Evolutionary conservation across 1,140 invertebrate species (phyloP), one percentile per base, ranked within the genome.

Genomic region (Phymastichus coffea): DNA sequence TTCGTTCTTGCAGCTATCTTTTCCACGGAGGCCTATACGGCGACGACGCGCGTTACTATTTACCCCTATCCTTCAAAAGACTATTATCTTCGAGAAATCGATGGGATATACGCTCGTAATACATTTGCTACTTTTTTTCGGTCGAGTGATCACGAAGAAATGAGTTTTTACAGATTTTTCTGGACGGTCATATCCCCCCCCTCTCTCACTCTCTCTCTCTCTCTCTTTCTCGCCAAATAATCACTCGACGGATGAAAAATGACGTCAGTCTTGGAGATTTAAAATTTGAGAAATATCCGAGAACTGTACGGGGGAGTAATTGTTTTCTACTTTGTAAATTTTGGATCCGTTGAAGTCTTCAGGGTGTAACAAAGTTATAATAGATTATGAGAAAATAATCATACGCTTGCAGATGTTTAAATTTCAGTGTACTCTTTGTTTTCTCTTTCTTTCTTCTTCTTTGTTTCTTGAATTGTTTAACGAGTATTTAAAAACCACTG

Each of bases 341-440:
- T n/a, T n/a, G n/a, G n/a, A n/a, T n/a, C n/a, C n/a, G n/a, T n/a
- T n/a, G n/a, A n/a, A n/a, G n/a, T n/a, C n/a, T n/a, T n/a, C n/a
- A n/a, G 22, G 3, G 12, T 44, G n/a, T 20, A 33, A 22, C 25
- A 57, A 12, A 51, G 22, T 30, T 40, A 65, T 56, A 47, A 26
- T 15, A 54, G 49, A 56, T 65, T 61, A 59, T 57, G 57, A 23
- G 41, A 57, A 55, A 65, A 62, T 63, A 40, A 63, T 65, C 49
- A 52, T 20, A 30, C 26, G 55, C 55, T 52, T 61, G 51, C 55
- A 65, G 59, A 40, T 61, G 63, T 40, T 49, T 28, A 23, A 37
- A 22, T 55, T 40, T 56, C 14, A 10, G 3, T 26, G 1, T 3
- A 15, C 20, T 15, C 4, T 20, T 28, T 44, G 28, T 44, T 28